Conservation (phyloP, 2,113 vertebrate genomes). For the Nycticebus coucang region DNA sequence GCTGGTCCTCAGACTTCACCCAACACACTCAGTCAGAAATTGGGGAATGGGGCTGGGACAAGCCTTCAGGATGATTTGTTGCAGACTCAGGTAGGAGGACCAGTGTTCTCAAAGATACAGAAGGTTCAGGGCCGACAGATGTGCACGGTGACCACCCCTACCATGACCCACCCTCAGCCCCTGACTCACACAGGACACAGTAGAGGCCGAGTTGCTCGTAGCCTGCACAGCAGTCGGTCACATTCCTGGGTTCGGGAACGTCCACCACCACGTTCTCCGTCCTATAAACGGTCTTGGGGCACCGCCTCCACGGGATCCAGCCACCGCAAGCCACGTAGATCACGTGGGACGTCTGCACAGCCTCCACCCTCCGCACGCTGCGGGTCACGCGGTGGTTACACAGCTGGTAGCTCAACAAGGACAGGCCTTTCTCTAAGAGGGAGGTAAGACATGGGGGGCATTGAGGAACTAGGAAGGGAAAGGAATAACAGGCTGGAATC, state of each 20-base stretch:
- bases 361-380: conserved; percentile 79
- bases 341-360: conserved; percentile 81
- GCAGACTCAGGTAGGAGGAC: fast-evolving
- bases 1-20: fast-evolving
- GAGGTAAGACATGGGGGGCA: background rate
- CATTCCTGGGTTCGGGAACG: conserved; percentile 79
- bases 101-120: background rate
- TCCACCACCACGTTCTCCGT: conserved; percentile 77
- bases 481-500: background rate
- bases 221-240: conserved; percentile 89
- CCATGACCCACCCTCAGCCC: background rate
- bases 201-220: conserved; percentile 91
- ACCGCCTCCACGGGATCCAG: conserved; percentile 90
- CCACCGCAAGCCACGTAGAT: conserved; percentile 85
- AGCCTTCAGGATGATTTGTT: background rate
- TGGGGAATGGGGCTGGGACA: background rate
- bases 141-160: fast-evolving
- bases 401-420: conserved; percentile 88
- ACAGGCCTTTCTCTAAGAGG: conserved; percentile 85
- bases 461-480: background rate
- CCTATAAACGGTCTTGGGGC: conserved; percentile 84
- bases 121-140: fast-evolving
- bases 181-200: conserved; percentile 89
- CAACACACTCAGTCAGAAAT: background rate
- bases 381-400: conserved; percentile 85